These are phyloP conservation scores for Haliclystus octoradiatus DNA, from an alignment of 30 jellyfish, hydroid and myxozoan species.

Conservation along the genomic window DNA sequence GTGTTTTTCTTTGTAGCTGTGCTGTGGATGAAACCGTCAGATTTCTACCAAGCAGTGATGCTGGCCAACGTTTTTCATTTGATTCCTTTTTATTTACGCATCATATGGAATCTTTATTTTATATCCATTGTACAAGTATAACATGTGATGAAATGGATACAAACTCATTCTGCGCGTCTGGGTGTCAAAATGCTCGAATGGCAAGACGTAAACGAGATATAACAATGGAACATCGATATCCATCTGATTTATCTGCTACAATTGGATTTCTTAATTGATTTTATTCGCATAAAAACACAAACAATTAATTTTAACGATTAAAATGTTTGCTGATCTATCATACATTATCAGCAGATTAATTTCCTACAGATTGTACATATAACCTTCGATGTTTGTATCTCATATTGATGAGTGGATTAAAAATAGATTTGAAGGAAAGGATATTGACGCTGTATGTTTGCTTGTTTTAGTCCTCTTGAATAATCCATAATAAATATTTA, in stretches of 20 bases:
- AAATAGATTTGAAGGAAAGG: no score
- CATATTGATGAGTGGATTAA: no score
- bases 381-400: no score
- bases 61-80: conserved; percentile 50
- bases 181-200: conserved; percentile 1
- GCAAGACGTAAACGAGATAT: not conserved
- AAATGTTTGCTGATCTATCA: no score
- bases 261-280: no score
- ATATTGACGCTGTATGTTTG: no score
- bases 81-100: conserved; percentile 20
- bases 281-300: no score
- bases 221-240: not conserved
- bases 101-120: conserved; percentile 17
- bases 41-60: conserved; percentile 8
- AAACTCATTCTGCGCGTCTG: not conserved
- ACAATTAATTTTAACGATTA: no score
- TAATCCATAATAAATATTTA: no score
- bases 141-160: conserved; percentile 13
- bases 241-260: not conserved
- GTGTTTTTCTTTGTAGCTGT: conserved; percentile 19
- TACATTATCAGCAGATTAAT: no score
- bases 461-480: no score
- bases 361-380: no score
- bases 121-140: conserved; percentile 30
- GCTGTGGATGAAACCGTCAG: conserved; percentile 47